phyloP scores from a whole-genome alignment of 2,888 invertebrate genomes.

The Drosophila eohydei region DNA sequence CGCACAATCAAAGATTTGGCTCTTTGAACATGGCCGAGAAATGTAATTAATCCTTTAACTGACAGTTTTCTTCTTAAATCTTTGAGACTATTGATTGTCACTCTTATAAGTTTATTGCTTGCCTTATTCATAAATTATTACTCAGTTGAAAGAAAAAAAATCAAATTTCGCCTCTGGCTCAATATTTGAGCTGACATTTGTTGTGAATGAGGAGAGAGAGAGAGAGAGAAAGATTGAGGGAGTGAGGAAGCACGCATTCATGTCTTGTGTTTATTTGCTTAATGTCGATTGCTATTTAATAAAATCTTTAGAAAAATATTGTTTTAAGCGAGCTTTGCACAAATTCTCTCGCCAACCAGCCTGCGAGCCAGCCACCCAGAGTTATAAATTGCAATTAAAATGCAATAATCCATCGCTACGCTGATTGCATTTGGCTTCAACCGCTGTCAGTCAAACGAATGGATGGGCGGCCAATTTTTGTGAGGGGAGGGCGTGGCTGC shows the following conservation, averaged over 20 bases:
- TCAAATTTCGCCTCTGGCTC: slow-evolving; percentile 41
- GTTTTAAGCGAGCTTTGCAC: slow-evolving; percentile 50
- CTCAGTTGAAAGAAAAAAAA: slow-evolving; percentile 40
- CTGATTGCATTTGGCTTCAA: slow-evolving; percentile 38
- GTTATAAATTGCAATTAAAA: slow-evolving; percentile 50
- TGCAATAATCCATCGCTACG: slow-evolving; percentile 38
- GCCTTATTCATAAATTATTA: slow-evolving; percentile 18
- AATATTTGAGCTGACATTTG: slow-evolving; percentile 44
- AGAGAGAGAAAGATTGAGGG: background rate
- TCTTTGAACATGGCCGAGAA: background rate
- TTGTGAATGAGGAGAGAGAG: background rate
- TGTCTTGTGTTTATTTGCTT: slow-evolving; percentile 64
- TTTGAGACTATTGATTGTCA: background rate
- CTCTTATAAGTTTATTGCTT: slow-evolving; percentile 5
- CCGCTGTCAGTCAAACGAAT: slow-evolving; percentile 36
- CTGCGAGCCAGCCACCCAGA: background rate
- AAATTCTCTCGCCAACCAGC: background rate
- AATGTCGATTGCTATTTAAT: slow-evolving; percentile 55
- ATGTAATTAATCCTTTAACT: slow-evolving; percentile 31
- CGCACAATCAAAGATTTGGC: background rate
- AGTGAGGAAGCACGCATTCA: slow-evolving; percentile 7
- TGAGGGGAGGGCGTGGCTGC: background rate
- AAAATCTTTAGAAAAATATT: slow-evolving; percentile 65
- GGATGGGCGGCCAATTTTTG: background rate
- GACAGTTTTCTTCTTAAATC: slow-evolving; percentile 9